Evolutionary conservation across 1,140 invertebrate species (phyloP), one percentile per base, ranked within the genome.

Genomic region (Babylonia areolata): DNA sequence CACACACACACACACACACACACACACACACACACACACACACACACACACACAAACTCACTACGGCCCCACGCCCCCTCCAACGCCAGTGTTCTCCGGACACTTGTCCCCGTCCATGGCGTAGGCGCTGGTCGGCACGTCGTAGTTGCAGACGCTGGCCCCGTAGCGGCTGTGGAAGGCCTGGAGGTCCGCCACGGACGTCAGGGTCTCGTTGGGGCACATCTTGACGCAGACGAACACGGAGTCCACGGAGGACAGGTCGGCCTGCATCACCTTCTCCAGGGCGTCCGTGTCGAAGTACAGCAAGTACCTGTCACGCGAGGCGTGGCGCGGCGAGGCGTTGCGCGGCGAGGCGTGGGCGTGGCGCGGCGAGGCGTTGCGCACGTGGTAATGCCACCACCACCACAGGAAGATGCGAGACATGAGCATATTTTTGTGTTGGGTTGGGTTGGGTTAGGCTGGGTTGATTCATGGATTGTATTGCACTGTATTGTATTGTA

Each of bases 81-180:
- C 42, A 90, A n/a, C 79, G 28, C 54, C 23, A n/a, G 81, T 82
- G 46, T 51, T n/a, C 0, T 81, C 69, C 2, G 82, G 81, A 33
- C 77, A 75, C 17, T 31, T 75, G 17, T 37, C 40, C 28, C 86
- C 75, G 33, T 87, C 89, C 17, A 42, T 58, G 28, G 82, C 71
- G 54, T 88, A 87, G 35, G 75, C 83, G 84, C 85, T 89, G 17
- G 71, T 51, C 9, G 46, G 23, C 2, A 90, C 84, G 71, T 90
- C 88, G 85, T 92, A 90, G 42, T 85, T 82, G 85, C 91, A 92
- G 1, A 91, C 86, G 17, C 86, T 89, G n/a, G 86, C 69, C 33
- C 87, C 86, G 28, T 71, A 79, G 5, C 35, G 51, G 23, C 39
- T 84, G 42, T 79, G 85, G n/a, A 88, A 89, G 20, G 39, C 42